Percentiles rank a stretch among this genome's conserved stretches.
Evolutionary conservation across 2,797 vertebrate species (phyloP).

Genomic region (Neomorphus geoffroyi): DNA sequence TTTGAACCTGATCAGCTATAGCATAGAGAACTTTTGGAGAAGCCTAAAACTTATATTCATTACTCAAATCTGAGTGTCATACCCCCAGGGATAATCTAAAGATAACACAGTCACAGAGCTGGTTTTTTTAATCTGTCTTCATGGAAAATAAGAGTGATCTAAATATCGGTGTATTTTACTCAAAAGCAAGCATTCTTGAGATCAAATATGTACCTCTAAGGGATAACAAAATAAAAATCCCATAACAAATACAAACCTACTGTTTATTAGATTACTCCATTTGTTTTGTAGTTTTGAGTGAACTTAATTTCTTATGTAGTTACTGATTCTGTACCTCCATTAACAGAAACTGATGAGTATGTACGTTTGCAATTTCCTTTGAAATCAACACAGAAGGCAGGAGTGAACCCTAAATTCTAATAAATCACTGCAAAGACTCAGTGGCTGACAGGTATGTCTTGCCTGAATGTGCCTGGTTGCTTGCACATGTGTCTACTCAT

Average conservation of each 20-base stretch:
- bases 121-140: not conserved
- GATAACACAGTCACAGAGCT: not conserved
- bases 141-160: not conserved
- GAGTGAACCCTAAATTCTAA: constrained; percentile 14
- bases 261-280: not conserved
- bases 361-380: constrained; percentile 38
- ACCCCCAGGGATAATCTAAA: not conserved
- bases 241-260: not conserved
- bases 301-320: not conserved
- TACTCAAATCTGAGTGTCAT: not conserved
- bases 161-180: not conserved
- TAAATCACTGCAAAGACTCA: constrained; percentile 29
- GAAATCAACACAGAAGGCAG: constrained; percentile 23
- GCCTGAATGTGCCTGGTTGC: constrained; percentile 23
- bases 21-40: not conserved
- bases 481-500: constrained; percentile 28
- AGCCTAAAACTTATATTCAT: not conserved
- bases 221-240: not conserved
- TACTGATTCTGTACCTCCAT: not conserved
- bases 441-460: constrained; percentile 26
- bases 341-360: not conserved
- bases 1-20: not conserved
- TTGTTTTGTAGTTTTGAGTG: not conserved
- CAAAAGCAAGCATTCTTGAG: not conserved
- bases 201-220: not conserved